Evolutionary conservation across 2,113 vertebrate genomes (phyloP).

Genomic region (Anhinga rufa): DNA sequence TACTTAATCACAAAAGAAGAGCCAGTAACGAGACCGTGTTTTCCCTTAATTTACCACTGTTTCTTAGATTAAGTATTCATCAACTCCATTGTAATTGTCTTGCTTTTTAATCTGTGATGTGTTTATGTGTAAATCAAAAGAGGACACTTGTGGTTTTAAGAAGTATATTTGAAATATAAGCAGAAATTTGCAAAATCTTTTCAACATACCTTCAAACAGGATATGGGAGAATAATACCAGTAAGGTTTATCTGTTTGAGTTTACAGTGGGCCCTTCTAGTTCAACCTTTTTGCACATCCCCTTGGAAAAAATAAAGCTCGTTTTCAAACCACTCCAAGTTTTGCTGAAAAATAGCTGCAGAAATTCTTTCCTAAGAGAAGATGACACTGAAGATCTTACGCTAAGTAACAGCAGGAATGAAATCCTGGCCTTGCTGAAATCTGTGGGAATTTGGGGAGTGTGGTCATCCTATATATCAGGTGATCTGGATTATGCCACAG

Average conservation of each 20-base stretch:
- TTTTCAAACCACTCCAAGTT: not conserved
- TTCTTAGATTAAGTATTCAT: constrained; percentile 22
- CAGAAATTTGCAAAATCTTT: not conserved
- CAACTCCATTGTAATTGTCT: not conserved
- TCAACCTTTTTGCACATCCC: not conserved
- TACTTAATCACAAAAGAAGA: constrained; percentile 27
- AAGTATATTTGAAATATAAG: not conserved
- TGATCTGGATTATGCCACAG: not conserved
- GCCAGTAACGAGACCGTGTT: not conserved
- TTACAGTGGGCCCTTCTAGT: not conserved
- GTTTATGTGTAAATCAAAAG: not conserved
- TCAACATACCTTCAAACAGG: not conserved
- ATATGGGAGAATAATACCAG: not conserved
- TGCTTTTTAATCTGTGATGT: constrained; percentile 21
- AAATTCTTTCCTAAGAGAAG: not conserved
- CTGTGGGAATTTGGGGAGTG: not conserved
- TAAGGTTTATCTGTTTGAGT: not conserved
- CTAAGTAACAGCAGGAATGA: not conserved
- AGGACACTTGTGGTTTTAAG: not conserved
- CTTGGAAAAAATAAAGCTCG: not conserved
- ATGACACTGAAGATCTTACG: not conserved
- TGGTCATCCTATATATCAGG: not conserved
- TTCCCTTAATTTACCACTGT: not conserved
- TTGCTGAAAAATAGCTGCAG: not conserved
- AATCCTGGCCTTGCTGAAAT: not conserved